Percentiles rank a stretch among this genome's conserved stretches.
phyloP scores from a whole-genome alignment of 2,888 invertebrate species.

The Hermaeophaga mercurialis region DNA sequence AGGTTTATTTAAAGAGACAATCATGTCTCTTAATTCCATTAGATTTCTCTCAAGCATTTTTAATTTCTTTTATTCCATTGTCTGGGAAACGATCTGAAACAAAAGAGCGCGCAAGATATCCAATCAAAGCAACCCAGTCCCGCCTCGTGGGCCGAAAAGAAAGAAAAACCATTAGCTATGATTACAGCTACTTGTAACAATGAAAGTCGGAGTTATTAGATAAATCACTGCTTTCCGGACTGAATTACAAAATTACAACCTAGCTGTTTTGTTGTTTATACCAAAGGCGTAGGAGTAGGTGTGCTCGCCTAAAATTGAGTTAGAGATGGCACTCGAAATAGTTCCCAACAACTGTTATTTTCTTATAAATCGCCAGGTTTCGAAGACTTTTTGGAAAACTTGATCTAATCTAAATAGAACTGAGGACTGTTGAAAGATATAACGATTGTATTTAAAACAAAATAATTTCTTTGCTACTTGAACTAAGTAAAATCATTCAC shows the following conservation, averaged over 20 bases:
- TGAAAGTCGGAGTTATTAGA: slow-evolving; percentile 47
- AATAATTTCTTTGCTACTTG: too few relatives aligned
- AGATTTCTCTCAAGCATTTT: not conserved
- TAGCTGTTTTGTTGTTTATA: slow-evolving; percentile 42
- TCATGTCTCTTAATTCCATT: not conserved
- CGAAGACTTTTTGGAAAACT: too few relatives aligned
- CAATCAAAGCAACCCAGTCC: slow-evolving; percentile 12
- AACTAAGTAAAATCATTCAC: too few relatives aligned
- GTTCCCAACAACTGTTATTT: too few relatives aligned
- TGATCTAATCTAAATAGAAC: too few relatives aligned
- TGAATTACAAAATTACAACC: slow-evolving; percentile 43
- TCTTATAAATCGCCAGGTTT: too few relatives aligned
- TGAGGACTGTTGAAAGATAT: too few relatives aligned
- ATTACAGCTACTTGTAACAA: slow-evolving; percentile 50
- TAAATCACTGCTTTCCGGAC: slow-evolving; percentile 53
- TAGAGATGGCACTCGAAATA: too few relatives aligned
- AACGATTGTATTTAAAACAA: too few relatives aligned
- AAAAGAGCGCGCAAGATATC: slow-evolving; percentile 18
- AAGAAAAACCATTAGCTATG: slow-evolving; percentile 36
- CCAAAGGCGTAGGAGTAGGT: slow-evolving; percentile 41
- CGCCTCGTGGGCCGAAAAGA: slow-evolving; percentile 19
- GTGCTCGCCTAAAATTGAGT: too few relatives aligned
- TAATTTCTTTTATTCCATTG: not conserved
- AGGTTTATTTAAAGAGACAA: too few relatives aligned
- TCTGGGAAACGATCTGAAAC: slow-evolving; percentile 4